A percentile compares a stretch with the other conserved stretches of the same genome.
Conservation (phyloP, 1,140 invertebrate species). For the Oryzaephilus surinamensis region DNA sequence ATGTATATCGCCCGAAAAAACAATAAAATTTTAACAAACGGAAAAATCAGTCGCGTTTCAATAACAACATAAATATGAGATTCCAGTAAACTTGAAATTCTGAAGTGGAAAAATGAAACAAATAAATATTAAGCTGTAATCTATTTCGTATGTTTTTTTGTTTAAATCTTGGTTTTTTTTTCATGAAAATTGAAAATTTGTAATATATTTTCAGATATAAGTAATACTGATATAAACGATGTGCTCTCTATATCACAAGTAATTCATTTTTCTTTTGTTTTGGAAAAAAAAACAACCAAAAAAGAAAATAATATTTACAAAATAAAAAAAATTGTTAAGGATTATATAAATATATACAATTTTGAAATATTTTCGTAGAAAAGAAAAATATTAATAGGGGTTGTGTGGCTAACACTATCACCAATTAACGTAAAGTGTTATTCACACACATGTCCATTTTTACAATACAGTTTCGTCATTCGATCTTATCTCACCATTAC, state of each 20-base stretch:
- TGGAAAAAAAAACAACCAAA: conserved; percentile 9
- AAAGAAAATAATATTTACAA: conserved; percentile 8
- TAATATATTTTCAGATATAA: not conserved
- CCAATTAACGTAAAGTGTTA: too few species aligned
- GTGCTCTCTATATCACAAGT: not conserved
- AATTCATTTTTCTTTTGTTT: conserved; percentile 6
- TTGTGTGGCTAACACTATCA: too few species aligned
- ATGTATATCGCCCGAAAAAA: not conserved
- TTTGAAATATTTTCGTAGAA: too few species aligned
- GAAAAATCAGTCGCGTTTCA: not conserved
- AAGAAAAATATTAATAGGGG: too few species aligned
- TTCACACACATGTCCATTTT: conserved; percentile 1
- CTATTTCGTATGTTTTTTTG: not conserved
- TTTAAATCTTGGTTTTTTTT: conserved; percentile 3
- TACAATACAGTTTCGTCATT: too few species aligned
- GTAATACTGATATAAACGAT: not conserved
- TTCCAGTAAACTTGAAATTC: conserved; percentile 26
- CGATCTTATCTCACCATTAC: too few species aligned
- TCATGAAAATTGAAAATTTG: conserved; percentile 6
- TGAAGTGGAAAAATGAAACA: too few species aligned
- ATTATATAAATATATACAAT: too few species aligned
- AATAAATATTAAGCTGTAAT: too few species aligned
- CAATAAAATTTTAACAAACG: conserved; percentile 1
- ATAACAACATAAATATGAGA: conserved; percentile 4
- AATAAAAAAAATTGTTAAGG: conserved; percentile 8